Base-by-base conservation (phyloP, 2,797 vertebrate genomes). In the Hyperoplus immaculatus region DNA sequence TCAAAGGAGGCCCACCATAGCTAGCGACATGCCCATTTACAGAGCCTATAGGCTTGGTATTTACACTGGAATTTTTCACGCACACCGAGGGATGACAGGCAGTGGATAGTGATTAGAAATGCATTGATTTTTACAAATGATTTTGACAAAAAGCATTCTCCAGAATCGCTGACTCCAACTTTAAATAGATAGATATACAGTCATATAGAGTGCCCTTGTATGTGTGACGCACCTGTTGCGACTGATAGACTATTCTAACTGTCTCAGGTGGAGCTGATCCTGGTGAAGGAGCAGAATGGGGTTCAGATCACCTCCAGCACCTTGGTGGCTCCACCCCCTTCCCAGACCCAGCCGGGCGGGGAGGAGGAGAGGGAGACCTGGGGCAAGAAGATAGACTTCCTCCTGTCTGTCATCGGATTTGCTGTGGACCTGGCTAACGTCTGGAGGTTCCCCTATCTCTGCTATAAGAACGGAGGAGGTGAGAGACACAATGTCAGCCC, bases 401-500 rank as follows among this genome's bases (percentile, higher is more conserved):
- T 98, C 9, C 93, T 98, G 14, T 98, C 97, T 0, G 97, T 98
- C 82, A 96, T 98, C 0, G 97, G 97, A 68, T 98, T 98, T 0
- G 97, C 97, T 0, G 97, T 98, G 80, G 97, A 98, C 84, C 95
- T 98, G 10, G 97, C 97, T 56, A 98, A 98, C 0, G 97, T 98
- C 78, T 98, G 97, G 97, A 94, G 97, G 69, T 97, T 98, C 60
- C 97, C 97, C 10, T 97, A 97, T 89, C 95, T 97, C 57, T 98
- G 97, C 94, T 98, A 98, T 89, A 97, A 97, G 83, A 98, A 98
- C 0, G 97, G 97, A 61, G 97, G 97, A 87, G 97, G 97, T 97
- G 84, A 96, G 15, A 6, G 16, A 4, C 46, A n/a, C n/a, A 16
- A 57, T 18, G 14, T 46, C 54, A 10, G 18, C 2, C 29, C 14